These are phyloP conservation scores for Tinamus major DNA, from an alignment of 2,797 vertebrate species.

Conservation along the genomic window DNA sequence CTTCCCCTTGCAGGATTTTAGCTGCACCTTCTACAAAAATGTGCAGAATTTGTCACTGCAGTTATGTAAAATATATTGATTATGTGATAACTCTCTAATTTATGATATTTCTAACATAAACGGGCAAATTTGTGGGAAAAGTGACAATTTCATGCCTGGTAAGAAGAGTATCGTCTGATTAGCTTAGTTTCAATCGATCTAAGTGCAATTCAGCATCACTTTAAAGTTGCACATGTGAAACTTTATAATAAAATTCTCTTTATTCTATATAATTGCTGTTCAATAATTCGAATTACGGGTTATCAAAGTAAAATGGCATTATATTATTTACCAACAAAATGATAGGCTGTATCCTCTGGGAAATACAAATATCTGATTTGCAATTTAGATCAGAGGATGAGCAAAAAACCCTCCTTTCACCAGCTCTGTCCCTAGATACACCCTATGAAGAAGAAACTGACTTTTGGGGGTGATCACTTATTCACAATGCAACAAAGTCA, in stretches of 20 bases:
- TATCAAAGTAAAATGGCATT: neutral
- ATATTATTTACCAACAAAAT: neutral
- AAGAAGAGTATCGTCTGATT: neutral
- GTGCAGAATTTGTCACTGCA: neutral
- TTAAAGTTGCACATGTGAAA: neutral
- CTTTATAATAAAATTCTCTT: neutral
- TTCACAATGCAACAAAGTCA: neutral
- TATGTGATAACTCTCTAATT: neutral
- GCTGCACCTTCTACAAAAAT: neutral
- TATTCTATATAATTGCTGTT: neutral
- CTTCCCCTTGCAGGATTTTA: neutral
- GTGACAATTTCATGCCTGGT: neutral
- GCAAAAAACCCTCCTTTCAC: neutral
- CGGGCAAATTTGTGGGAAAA: neutral
- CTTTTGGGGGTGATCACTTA: neutral
- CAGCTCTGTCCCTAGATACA: neutral
- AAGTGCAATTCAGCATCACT: neutral
- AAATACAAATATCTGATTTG: neutral
- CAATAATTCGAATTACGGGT: neutral
- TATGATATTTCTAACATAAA: neutral
- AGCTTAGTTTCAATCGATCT: neutral
- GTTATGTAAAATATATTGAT: neutral
- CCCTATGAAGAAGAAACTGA: neutral
- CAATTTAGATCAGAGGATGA: neutral
- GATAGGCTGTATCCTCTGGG: neutral